A percentile compares a stretch with the other conserved stretches of the same genome.
Conservation (phyloP, 2,888 invertebrate genomes). For the Orthonevra nobilis region DNA sequence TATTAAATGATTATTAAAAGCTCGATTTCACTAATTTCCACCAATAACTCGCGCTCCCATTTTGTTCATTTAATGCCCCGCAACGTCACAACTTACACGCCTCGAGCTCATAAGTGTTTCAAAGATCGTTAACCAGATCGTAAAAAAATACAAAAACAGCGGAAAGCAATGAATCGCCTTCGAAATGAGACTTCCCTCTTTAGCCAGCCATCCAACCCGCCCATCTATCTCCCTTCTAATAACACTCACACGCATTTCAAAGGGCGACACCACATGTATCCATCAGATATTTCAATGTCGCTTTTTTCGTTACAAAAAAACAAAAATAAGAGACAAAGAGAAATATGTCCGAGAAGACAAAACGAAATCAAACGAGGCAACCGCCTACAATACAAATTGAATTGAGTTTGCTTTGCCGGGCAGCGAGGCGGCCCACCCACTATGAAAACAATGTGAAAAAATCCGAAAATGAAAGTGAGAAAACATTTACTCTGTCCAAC, state of each 20-base stretch:
- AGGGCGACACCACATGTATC: slow-evolving; percentile 33
- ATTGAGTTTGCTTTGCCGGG: too few relatives aligned
- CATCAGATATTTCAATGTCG: slow-evolving; percentile 50
- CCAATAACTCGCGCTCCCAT: slow-evolving; percentile 42
- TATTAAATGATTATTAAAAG: slow-evolving; percentile 64
- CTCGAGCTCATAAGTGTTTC: slow-evolving; percentile 18
- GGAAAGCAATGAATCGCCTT: slow-evolving; percentile 12
- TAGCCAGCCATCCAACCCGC: background rate
- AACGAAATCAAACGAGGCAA: slow-evolving; percentile 31
- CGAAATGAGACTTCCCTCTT: slow-evolving; percentile 1
- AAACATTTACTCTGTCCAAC: slow-evolving; percentile 47
- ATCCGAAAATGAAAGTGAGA: slow-evolving; percentile 35
- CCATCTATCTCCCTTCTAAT: slow-evolving; percentile 27
- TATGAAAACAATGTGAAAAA: slow-evolving; percentile 8
- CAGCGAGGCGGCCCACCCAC: slow-evolving; percentile 47
- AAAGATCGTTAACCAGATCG: slow-evolving; percentile 56
- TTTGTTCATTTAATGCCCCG: slow-evolving; percentile 13
- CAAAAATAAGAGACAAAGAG: background rate
- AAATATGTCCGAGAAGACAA: slow-evolving; percentile 45
- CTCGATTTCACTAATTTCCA: slow-evolving; percentile 65
- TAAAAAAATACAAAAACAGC: slow-evolving; percentile 35
- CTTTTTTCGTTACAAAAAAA: slow-evolving; percentile 3
- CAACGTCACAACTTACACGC: slow-evolving; percentile 15
- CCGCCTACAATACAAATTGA: slow-evolving; percentile 22
- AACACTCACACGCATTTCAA: slow-evolving; percentile 20